Evolutionary conservation across 2,113 vertebrate species (phyloP), one percentile per base, ranked within the genome.

Genomic region (Serilophus lunatus): DNA sequence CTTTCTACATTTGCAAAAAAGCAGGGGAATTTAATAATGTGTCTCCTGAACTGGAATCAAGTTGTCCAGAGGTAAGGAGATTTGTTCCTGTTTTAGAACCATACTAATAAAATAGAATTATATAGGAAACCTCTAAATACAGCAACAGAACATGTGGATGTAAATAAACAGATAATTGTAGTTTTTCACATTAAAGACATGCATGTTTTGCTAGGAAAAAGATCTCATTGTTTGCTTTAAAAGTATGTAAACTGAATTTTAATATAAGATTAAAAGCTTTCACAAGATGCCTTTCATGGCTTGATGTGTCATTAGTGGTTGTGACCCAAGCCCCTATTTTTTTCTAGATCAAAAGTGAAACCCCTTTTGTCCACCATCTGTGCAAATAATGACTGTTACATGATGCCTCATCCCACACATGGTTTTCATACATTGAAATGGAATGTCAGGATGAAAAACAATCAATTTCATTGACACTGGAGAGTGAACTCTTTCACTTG

Each of bases 1-100:
- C 97, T 88, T 97, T 97, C 38, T 98, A 98, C 35, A 78, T 98
- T 83, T 99, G 99, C 95, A 96, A 98, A 95, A 99, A 91, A 96
- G 28, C 85, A 53, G 98, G 98, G 49, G 97, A 92, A 65, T 91
- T 92, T 65, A 88, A 89, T 7, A 77, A 61, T 59, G 45, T 87
- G 17, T 86, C 94, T 91, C 74, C 96, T 79, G 94, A 97, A 19
- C 7, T 76, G 35, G 93, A 95, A 49, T 97, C 98, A 14, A 97
- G 96, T 63, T 99, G 99, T 96, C 97, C 97, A 79, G 97, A 98
- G 98, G 99, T 99, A 96, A 97, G 93, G 42, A 7, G 17, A 0
- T 7, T 70, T 88, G 61, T 50, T 25, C 38, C 77, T 59, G 10
- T 25, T 85, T 88, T 42, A 36, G 26, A 90, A 75, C 16, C 9